These are phyloP conservation scores for Cyclophora punctaria DNA, from an alignment of 2,888 invertebrate genomes.

Conservation along the genomic window DNA sequence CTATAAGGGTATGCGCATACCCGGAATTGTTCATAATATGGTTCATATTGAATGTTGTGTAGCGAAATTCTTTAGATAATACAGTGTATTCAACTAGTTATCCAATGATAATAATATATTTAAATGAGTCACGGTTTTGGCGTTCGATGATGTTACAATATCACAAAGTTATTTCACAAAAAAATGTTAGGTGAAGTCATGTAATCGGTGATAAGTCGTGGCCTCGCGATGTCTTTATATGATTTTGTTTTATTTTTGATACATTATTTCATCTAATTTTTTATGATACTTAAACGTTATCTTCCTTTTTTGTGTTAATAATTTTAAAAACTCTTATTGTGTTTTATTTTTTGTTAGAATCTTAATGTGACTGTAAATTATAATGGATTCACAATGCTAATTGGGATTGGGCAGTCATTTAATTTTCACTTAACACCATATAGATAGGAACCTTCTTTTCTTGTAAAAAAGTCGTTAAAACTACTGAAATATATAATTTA, in stretches of 20 bases:
- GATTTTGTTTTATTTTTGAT: not conserved
- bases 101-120: not conserved
- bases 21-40: slow-evolving; percentile 26
- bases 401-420: no score
- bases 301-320: no score
- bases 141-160: slow-evolving; percentile 35
- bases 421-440: no score
- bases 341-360: no score
- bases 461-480: no score
- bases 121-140: slow-evolving; percentile 35
- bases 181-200: slow-evolving; percentile 35
- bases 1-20: slow-evolving; percentile 19
- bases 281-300: slow-evolving; percentile 10
- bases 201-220: slow-evolving; percentile 27
- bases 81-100: slow-evolving; percentile 29
- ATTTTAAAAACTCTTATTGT: no score
- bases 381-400: no score
- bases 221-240: not conserved
- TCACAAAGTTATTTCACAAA: slow-evolving; percentile 36
- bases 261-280: slow-evolving; percentile 2
- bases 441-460: no score
- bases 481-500: no score
- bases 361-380: no score
- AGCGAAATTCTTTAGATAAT: slow-evolving; percentile 33
- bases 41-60: not conserved